These are phyloP conservation scores for Odontomachus brunneus DNA, from an alignment of 1,140 invertebrate species.

Conservation along the genomic window DNA sequence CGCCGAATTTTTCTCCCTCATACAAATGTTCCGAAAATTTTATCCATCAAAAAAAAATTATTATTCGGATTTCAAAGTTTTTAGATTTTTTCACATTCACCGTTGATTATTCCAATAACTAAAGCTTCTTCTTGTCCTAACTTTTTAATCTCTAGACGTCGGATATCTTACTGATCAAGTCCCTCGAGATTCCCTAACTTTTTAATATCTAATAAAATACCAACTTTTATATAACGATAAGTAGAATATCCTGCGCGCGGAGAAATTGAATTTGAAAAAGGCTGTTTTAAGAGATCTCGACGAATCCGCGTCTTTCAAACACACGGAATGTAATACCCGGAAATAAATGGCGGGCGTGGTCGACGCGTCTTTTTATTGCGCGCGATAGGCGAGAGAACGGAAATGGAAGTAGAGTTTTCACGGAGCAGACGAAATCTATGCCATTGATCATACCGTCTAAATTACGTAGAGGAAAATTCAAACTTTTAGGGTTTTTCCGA, in stretches of 20 bases:
- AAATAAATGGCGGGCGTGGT: not conserved
- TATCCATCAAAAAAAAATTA: no score
- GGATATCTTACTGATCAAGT: conserved; percentile 3
- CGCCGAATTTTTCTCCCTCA: no score
- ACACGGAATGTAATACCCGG: not conserved
- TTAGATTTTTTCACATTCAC: not conserved
- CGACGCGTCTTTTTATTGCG: conserved; percentile 15
- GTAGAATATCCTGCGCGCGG: conserved; percentile 19
- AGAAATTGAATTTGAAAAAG: conserved; percentile 26
- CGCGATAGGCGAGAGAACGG: not conserved
- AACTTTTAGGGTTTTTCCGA: conserved; percentile 3
- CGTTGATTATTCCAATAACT: not conserved
- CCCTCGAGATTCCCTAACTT: not conserved
- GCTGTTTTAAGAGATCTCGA: conserved; percentile 18
- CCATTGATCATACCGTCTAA: conserved; percentile 14
- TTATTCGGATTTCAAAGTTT: no score
- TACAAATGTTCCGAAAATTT: no score
- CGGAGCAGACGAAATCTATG: not conserved
- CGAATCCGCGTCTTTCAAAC: not conserved
- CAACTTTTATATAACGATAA: conserved; percentile 23
- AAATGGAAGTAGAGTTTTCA: conserved; percentile 32
- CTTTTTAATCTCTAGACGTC: conserved; percentile 34
- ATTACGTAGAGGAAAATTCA: conserved; percentile 19
- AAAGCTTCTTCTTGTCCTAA: not conserved
- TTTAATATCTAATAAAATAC: conserved; percentile 32